Evolutionary conservation across 2,113 vertebrate genomes (phyloP), one percentile per base, ranked within the genome.

Genomic region (Turdus rufiventris): DNA sequence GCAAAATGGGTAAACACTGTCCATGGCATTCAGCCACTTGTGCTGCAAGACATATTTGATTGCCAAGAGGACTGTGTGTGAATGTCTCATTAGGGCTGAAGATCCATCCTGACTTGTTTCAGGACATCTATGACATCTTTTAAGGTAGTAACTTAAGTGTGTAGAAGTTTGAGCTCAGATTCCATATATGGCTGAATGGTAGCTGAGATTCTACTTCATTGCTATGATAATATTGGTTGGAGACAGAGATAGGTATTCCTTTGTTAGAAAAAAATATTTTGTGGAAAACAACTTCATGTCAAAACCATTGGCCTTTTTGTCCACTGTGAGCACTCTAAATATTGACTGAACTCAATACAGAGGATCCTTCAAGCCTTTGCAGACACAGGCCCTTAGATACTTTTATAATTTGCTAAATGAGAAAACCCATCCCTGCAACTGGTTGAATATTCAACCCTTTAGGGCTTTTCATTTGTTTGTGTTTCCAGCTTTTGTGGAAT

Each of bases 91-190:
- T 75, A 60, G 15, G 12, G 19, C 31, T 86, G 50, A 36, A 86
- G 29, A 21, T 19, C 50, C 40, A 48, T 14, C 11, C 54, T 57
- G 18, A 29, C 12, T 42, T 3, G 1, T 25, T 88, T 54, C 36
- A 20, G 53, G 16, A n/a, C 56, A 58, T 31, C 15, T 12, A 14
- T 0, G 0, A 31, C 6, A 5, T 50, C 19, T 9, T 74, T 74
- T 66, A 63, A 62, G 43, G 14, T 10, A 19, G 43, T n/a, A 71
- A 43, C 24, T 63, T 18, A 14, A 85, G 20, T 14, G 9, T 29
- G 6, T 19, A 54, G 48, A 72, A 56, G 7, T 36, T 63, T 67
- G 65, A 82, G 63, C 45, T 53, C 14, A 2, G 7, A 38, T 82
- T 83, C 28, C 17, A 18, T 31, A 5, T 56, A 43, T 71, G 34